Conservation (phyloP, 2,888 invertebrate species). For the Trissoscelio sp. region DNA sequence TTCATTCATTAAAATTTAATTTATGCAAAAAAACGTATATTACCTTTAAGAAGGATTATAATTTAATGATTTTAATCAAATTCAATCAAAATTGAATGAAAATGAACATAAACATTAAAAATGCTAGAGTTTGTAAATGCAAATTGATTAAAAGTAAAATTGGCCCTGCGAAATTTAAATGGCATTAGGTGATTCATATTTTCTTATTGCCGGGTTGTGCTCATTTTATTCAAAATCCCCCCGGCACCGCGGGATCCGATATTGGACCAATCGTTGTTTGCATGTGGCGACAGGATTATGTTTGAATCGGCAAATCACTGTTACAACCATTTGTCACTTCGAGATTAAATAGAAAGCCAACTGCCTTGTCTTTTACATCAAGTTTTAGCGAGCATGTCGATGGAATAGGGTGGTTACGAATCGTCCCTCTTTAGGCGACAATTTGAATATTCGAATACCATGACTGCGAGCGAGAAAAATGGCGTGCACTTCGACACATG, state of each 20-base stretch:
- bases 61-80: no score
- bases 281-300: slow-evolving; percentile 80
- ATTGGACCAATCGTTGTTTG: slow-evolving; percentile 80
- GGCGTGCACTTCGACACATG: slow-evolving; percentile 19
- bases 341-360: slow-evolving; percentile 81
- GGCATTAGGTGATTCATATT: slow-evolving; percentile 43
- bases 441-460: slow-evolving; percentile 60
- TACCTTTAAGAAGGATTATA: no score
- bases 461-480: slow-evolving; percentile 44
- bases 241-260: slow-evolving; percentile 69
- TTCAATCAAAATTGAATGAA: no score
- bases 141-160: slow-evolving; percentile 4
- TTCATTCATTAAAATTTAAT: no score
- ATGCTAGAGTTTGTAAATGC: no score
- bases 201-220: slow-evolving; percentile 32
- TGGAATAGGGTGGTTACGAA: slow-evolving; percentile 58
- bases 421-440: slow-evolving; percentile 43
- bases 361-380: slow-evolving; percentile 72
- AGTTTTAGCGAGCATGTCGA: slow-evolving; percentile 33
- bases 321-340: slow-evolving; percentile 81
- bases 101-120: no score
- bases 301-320: slow-evolving; percentile 81
- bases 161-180: slow-evolving; percentile 8
- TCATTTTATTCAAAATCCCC: slow-evolving; percentile 57
- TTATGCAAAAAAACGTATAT: no score